Evolutionary conservation across 2,113 vertebrate genomes (phyloP).

Genomic region (Miniopterus natalensis): DNA sequence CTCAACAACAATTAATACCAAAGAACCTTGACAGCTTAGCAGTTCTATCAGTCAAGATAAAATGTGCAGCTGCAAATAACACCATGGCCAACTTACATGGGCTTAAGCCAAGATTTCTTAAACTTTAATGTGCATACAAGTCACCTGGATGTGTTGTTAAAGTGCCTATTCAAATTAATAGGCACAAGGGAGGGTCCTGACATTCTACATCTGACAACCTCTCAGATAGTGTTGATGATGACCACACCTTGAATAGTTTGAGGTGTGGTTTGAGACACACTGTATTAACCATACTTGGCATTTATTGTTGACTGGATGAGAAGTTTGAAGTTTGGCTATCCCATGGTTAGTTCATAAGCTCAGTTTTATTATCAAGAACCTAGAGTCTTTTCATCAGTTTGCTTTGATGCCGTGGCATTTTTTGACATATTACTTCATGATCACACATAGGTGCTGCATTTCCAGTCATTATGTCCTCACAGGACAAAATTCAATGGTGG

Average conservation of each 20-base stretch:
- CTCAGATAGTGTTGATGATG: neutral
- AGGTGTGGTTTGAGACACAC: neutral
- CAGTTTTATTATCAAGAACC: neutral
- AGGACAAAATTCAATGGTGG: neutral
- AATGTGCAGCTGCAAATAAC: neutral
- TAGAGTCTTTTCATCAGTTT: neutral
- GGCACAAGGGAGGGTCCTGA: neutral
- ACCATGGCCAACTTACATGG: neutral
- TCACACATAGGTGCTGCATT: neutral
- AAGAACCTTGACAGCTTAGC: neutral
- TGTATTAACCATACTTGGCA: neutral
- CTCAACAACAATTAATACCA: neutral
- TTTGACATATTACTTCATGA: neutral
- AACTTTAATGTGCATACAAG: neutral
- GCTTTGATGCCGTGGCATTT: neutral
- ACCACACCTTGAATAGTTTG: neutral
- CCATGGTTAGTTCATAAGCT: neutral
- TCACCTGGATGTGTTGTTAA: neutral
- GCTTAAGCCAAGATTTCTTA: neutral
- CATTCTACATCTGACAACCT: neutral
- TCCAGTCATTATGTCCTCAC: neutral
- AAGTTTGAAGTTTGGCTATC: neutral
- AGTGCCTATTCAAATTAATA: neutral
- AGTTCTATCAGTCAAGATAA: neutral
- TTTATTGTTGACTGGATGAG: neutral